A percentile compares a stretch with the other conserved stretches of the same genome.
These are phyloP conservation scores for Nannoperca obscura DNA, from an alignment of 2,797 vertebrate species.

Conservation along the genomic window DNA sequence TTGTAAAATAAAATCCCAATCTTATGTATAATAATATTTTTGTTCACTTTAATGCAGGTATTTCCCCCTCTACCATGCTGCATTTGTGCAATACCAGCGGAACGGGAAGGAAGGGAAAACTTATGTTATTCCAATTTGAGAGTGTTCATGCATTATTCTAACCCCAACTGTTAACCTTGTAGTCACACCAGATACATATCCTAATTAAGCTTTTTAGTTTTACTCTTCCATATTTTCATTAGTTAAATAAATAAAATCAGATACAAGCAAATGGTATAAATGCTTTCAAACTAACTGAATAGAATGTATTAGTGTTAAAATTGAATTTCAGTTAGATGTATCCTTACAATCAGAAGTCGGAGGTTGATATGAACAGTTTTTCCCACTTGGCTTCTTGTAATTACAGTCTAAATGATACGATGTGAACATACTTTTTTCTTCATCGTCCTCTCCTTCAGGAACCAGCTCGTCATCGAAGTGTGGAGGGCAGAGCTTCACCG, in stretches of 20 bases:
- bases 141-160: not conserved
- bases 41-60: not conserved
- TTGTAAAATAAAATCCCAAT: not conserved
- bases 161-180: not conserved
- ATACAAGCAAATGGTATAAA: not conserved
- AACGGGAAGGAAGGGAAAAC: not conserved
- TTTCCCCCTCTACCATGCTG: not conserved
- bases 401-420: not conserved
- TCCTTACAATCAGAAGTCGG: not conserved
- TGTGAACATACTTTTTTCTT: not conserved
- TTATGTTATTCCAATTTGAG: not conserved
- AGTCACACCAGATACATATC: not conserved
- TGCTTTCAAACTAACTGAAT: not conserved
- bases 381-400: not conserved
- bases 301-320: not conserved
- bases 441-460: constrained; percentile 80
- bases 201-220: not conserved
- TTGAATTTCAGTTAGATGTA: not conserved
- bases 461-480: constrained; percentile 83
- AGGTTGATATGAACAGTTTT: not conserved
- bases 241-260: not conserved
- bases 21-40: not conserved
- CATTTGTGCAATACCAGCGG: not conserved
- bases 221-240: not conserved
- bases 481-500: constrained; percentile 87